These are phyloP conservation scores for Aplocera efformata DNA, from an alignment of 2,888 invertebrate genomes.

Conservation along the genomic window DNA sequence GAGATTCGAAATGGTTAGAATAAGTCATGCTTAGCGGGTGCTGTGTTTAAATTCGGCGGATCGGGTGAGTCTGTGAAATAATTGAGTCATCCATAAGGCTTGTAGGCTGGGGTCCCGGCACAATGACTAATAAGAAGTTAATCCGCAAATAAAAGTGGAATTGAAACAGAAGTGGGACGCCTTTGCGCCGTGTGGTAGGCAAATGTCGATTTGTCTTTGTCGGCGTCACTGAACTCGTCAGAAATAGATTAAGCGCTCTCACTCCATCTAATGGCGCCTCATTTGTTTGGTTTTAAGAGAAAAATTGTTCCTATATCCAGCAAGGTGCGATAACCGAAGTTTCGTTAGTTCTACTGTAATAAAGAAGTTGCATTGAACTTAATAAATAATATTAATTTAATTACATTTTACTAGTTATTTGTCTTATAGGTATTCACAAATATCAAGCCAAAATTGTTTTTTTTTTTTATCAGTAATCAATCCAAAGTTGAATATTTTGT, in stretches of 20 bases:
- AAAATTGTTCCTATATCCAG: conserved; percentile 76
- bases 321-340: conserved; percentile 74
- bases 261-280: conserved; percentile 80
- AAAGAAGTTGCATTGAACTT: too few species aligned
- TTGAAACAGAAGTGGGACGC: conserved; percentile 79
- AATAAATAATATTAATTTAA: too few species aligned
- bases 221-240: conserved; percentile 81
- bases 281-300: conserved; percentile 80
- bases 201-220: conserved; percentile 80
- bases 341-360: conserved; percentile 63
- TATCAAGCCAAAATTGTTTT: too few species aligned
- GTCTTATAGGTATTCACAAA: too few species aligned
- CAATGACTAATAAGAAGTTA: conserved; percentile 81
- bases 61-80: conserved; percentile 66
- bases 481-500: too few species aligned
- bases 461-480: too few species aligned
- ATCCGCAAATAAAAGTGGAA: conserved; percentile 81
- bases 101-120: conserved; percentile 62
- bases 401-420: too few species aligned
- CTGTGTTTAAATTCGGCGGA: conserved; percentile 31
- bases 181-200: conserved; percentile 78
- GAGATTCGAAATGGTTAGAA: conserved; percentile 33
- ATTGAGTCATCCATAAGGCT: conserved; percentile 79
- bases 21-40: conserved; percentile 42
- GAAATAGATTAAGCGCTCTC: conserved; percentile 81